Evolutionary conservation across 2,888 invertebrate species (phyloP), one percentile per base, ranked within the genome.

Genomic region (Luperina testacea): DNA sequence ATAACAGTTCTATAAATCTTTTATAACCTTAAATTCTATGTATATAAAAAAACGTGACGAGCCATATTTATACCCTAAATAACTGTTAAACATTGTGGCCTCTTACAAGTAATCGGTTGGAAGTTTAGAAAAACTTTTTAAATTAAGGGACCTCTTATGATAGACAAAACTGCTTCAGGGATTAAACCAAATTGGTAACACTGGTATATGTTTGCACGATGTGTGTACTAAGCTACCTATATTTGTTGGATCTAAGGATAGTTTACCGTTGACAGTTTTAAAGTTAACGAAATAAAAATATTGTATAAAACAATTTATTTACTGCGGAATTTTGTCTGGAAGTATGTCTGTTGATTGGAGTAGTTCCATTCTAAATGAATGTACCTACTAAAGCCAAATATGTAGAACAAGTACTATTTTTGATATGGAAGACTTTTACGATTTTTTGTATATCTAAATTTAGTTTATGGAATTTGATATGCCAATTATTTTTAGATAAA

Each of bases 391-490:
- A 92, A 93, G 90, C 92, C 92, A 93, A 92, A 92, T 81, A 72
- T 93, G 93, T 95, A 96, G 94, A 94, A 93, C 94, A 93, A 94
- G 91, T 92, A 92, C 95, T 96, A 95, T 96, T 95, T 95, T 95
- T 95, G 97, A 97, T 97, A 97, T 97, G 97, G 97, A 97, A 97
- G 97, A 97, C 93, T 93, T 94, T 92, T 93, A 94, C 91, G 93
- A 94, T 95, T 94, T 94, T 93, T 90, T 88, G 91, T 93, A 92
- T 92, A 94, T 93, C 94, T 95, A 94, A 94, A 93, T 95, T 95
- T 95, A 94, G 94, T 94, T 94, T 95, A 94, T 94, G 96, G 96
- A 95, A 95, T 94, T 96, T 97, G 97, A 97, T 97, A 97, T 97
- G 97, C 97, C 97, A 96, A 96, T 97, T 93, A 92, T 93, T 94